Evolutionary conservation across 2,888 invertebrate genomes (phyloP).

Genomic region (Mamestra brassicae): DNA sequence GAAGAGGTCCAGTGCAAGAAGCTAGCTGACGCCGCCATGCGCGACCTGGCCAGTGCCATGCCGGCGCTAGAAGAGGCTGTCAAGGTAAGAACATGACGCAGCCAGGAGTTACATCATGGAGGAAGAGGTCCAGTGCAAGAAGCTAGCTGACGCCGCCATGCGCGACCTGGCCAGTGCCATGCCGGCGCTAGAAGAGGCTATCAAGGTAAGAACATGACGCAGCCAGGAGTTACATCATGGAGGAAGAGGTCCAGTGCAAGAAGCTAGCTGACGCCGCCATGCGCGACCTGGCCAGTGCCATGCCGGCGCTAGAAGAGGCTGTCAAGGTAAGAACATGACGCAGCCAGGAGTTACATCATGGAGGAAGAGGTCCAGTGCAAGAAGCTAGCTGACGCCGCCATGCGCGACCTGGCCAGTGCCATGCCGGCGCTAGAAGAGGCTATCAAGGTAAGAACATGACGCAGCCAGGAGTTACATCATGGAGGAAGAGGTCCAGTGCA

Average conservation of each 20-base stretch:
- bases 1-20: conserved; percentile 93
- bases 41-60: conserved; percentile 96
- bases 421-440: conserved; percentile 97
- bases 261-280: conserved; percentile 95
- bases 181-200: conserved; percentile 96
- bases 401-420: conserved; percentile 95
- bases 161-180: conserved; percentile 96
- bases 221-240: conserved; percentile 92
- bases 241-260: conserved; percentile 92
- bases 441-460: conserved; percentile 84
- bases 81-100: conserved; percentile 52
- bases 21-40: conserved; percentile 95
- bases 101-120: background rate
- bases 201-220: conserved; percentile 87
- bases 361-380: conserved; percentile 92
- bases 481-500: conserved; percentile 92
- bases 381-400: conserved; percentile 95
- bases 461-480: conserved; percentile 93
- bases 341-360: conserved; percentile 92
- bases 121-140: background rate
- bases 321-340: conserved; percentile 86
- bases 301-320: conserved; percentile 97
- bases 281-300: conserved; percentile 95
- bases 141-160: conserved; percentile 91
- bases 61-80: conserved; percentile 97